A percentile compares a stretch with the other conserved stretches of the same genome.
Conservation (phyloP, 2,113 vertebrate genomes). For the Gymnorhina tibicen region DNA sequence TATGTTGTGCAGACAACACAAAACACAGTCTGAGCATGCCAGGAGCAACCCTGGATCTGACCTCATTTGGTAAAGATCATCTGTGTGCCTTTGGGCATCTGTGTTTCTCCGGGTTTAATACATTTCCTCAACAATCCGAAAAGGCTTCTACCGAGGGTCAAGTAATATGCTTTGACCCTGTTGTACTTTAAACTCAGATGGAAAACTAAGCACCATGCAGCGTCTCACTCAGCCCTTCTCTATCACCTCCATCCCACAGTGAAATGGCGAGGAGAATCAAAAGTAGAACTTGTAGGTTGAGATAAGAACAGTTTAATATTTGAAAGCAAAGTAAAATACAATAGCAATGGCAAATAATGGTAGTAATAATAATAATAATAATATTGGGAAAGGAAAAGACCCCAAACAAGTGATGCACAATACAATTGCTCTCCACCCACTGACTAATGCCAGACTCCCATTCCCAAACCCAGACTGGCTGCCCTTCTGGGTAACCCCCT, state of each 20-base stretch:
- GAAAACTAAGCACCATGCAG: neutral
- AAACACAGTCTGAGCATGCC: neutral
- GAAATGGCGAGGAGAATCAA: neutral
- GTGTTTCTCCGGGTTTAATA: neutral
- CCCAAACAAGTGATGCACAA: neutral
- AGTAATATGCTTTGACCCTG: neutral
- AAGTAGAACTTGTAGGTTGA: neutral
- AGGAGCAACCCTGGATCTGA: neutral
- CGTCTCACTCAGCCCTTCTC: fast-evolving
- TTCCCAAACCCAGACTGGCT: neutral
- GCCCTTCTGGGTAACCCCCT: too few species aligned
- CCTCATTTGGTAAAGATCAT: neutral
- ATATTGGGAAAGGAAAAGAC: neutral
- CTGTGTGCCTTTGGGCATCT: neutral
- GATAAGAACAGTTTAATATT: neutral
- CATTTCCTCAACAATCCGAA: neutral
- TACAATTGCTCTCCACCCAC: fast-evolving
- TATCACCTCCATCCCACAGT: neutral
- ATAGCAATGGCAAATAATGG: neutral
- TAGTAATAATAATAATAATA: neutral
- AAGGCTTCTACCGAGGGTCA: neutral
- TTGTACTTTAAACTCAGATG: neutral
- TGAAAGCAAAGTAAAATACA: neutral
- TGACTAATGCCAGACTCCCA: neutral
- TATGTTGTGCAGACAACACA: neutral